phyloP scores from a whole-genome alignment of 2,888 invertebrate species.

The Heliconius hortense region DNA sequence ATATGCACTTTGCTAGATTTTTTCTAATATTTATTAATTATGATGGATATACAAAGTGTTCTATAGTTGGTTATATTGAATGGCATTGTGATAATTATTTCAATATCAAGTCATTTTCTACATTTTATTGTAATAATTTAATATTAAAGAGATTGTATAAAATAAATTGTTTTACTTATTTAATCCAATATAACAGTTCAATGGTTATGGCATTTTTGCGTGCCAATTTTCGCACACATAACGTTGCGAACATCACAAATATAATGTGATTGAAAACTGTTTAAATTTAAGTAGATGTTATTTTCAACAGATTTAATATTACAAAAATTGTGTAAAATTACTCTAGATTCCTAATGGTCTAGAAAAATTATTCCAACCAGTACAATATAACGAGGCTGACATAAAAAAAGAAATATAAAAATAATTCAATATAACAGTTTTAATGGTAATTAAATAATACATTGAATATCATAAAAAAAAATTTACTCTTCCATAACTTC shows the following conservation, averaged over 20 bases:
- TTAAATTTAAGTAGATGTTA: no score
- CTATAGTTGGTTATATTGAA: slow-evolving; percentile 12
- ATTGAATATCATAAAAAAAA: not conserved
- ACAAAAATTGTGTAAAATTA: not conserved
- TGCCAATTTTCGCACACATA: no score
- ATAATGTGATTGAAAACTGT: no score
- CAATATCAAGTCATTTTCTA: slow-evolving; percentile 14
- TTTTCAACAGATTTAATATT: no score
- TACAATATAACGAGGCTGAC: not conserved
- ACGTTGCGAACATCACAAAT: no score
- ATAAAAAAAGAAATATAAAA: not conserved
- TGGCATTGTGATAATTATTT: slow-evolving; percentile 9
- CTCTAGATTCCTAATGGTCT: not conserved
- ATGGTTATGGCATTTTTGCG: no score
- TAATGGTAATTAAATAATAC: not conserved
- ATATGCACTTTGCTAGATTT: slow-evolving; percentile 17
- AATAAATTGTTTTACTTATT: not conserved
- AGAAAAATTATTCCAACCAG: not conserved
- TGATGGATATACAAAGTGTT: slow-evolving; percentile 22
- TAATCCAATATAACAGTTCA: not conserved
- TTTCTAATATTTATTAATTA: not conserved
- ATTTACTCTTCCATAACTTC: slow-evolving; percentile 61
- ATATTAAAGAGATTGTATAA: slow-evolving; percentile 20
- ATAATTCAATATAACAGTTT: not conserved
- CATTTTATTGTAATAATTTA: slow-evolving; percentile 17